These are phyloP conservation scores for Siderastrea radians DNA, from an alignment of 92 coral and sea anemone species.

Conservation along the genomic window DNA sequence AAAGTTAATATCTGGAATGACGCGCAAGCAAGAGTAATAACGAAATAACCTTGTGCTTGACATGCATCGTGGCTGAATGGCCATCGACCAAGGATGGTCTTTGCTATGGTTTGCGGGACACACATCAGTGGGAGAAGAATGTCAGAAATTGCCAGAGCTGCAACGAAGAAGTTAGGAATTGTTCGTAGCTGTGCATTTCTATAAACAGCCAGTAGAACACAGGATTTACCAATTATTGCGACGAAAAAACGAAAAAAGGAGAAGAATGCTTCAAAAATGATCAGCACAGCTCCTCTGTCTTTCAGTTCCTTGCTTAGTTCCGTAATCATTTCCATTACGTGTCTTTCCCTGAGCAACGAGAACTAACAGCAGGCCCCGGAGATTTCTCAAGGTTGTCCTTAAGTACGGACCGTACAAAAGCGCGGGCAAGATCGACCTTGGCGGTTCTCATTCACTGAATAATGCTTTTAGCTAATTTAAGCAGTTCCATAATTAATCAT, in stretches of 20 bases:
- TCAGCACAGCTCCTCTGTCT: not conserved
- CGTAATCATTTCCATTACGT: not conserved
- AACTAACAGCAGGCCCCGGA: no score
- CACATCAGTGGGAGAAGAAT: slow-evolving; percentile 56
- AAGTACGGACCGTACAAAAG: no score
- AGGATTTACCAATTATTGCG: slow-evolving; percentile 63
- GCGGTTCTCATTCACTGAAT: no score
- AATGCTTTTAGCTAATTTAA: no score
- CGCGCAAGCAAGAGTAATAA: slow-evolving; percentile 67
- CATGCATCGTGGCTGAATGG: slow-evolving; percentile 59
- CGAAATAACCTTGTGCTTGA: slow-evolving; percentile 80
- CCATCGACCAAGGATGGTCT: slow-evolving; percentile 65
- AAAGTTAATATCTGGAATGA: slow-evolving; percentile 76
- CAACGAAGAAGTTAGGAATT: slow-evolving; percentile 72
- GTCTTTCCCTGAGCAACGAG: no score
- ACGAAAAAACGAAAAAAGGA: slow-evolving; percentile 35
- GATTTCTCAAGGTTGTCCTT: no score
- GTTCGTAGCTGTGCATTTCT: slow-evolving; percentile 61
- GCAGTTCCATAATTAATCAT: no score
- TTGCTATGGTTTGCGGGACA: slow-evolving; percentile 65
- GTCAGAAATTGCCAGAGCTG: slow-evolving; percentile 76
- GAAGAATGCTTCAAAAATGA: slow-evolving; percentile 44
- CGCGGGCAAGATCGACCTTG: no score
- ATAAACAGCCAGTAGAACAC: slow-evolving; percentile 74
- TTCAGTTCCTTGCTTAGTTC: not conserved